phyloP scores from a whole-genome alignment of 1,140 invertebrate species.

The Drosophila elegans region DNA sequence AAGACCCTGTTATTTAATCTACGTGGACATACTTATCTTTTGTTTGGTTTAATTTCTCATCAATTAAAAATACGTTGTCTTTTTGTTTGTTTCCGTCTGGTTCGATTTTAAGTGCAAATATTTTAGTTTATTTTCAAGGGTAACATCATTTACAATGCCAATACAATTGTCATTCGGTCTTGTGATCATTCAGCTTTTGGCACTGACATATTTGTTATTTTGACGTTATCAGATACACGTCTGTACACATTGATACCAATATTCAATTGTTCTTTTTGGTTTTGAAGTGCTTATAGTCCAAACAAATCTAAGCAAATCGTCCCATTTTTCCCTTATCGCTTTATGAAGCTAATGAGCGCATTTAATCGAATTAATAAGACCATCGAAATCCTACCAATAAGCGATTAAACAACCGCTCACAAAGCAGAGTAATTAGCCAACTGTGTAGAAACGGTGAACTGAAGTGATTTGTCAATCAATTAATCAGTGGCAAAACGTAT shows the following conservation, averaged over 20 bases:
- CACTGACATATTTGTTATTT: neutral
- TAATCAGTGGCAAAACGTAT: constrained; percentile 38
- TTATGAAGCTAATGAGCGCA: constrained; percentile 22
- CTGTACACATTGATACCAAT: neutral
- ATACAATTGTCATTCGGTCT: neutral
- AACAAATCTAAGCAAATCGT: neutral
- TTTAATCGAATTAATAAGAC: constrained; percentile 14
- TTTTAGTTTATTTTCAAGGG: neutral
- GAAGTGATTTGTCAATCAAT: constrained; percentile 43
- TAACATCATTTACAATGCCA: neutral
- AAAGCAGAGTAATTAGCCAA: constrained; percentile 2
- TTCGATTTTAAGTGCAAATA: neutral
- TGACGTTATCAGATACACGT: neutral
- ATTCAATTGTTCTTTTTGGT: neutral
- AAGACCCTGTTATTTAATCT: constrained; percentile 2
- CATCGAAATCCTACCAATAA: constrained; percentile 11
- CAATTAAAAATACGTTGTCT: neutral
- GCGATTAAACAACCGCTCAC: constrained; percentile 1
- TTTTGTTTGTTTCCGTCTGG: constrained; percentile 5
- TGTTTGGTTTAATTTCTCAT: neutral
- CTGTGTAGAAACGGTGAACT: neutral
- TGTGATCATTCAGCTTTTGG: neutral
- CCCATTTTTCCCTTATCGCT: constrained; percentile 1
- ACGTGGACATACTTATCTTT: neutral
- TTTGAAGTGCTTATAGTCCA: neutral